A percentile compares a stretch with the other conserved stretches of the same genome.
Conservation (phyloP, 2,113 vertebrate species). For the Pampusana beccarii region DNA sequence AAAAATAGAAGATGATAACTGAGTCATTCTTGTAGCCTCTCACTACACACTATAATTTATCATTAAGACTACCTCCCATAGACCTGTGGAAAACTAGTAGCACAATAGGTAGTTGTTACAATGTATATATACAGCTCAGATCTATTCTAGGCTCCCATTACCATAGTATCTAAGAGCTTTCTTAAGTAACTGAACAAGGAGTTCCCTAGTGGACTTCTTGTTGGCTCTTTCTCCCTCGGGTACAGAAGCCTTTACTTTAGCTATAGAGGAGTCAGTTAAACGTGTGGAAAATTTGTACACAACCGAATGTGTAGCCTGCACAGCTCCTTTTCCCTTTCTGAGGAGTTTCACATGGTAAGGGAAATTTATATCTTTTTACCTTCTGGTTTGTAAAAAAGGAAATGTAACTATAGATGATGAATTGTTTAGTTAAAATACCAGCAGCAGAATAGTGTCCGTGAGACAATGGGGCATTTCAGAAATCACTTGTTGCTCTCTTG, state of each 20-base stretch:
- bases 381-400: not conserved
- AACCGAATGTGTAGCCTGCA: not conserved
- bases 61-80: not conserved
- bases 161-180: not conserved
- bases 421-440: not conserved
- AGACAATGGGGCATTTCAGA: not conserved
- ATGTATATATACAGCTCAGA: not conserved
- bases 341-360: not conserved
- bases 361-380: not conserved
- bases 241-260: not conserved
- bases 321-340: not conserved
- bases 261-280: not conserved
- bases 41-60: not conserved
- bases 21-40: not conserved
- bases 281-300: not conserved
- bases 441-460: not conserved
- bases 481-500: not conserved
- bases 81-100: not conserved
- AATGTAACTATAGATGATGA: not conserved
- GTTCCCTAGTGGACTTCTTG: not conserved
- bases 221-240: not conserved
- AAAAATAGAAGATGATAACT: constrained; percentile 3
- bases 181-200: not conserved
- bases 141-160: not conserved
- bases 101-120: not conserved